Conservation (phyloP, 2,797 vertebrate species). For the Iguana delicatissima region DNA sequence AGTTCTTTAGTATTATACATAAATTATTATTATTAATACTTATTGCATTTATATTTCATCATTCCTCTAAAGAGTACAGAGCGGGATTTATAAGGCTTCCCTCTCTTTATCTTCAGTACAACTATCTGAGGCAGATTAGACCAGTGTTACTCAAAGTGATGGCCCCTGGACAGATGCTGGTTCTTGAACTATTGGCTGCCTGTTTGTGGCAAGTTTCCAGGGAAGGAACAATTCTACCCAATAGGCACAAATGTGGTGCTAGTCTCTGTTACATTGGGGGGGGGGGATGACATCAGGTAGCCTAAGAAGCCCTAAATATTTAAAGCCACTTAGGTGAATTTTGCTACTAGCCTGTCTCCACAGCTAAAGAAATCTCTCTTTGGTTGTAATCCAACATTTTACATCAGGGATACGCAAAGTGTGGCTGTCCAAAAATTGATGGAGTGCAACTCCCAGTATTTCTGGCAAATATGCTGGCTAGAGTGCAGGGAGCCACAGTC, state of each 20-base stretch:
- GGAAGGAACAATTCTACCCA: too few species aligned
- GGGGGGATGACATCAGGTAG: neutral
- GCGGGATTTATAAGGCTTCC: neutral
- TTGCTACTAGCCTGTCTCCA: neutral
- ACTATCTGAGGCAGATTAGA: neutral
- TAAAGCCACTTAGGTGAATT: neutral
- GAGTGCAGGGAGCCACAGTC: too few species aligned
- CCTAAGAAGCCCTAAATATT: neutral
- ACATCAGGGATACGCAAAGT: neutral
- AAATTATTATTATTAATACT: neutral
- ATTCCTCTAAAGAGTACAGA: neutral
- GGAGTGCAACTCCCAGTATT: too few species aligned
- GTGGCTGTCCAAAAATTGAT: neutral
- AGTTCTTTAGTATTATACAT: neutral
- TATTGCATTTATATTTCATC: neutral
- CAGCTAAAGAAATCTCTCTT: neutral
- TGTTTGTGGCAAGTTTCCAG: too few species aligned
- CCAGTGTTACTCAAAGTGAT: too few species aligned
- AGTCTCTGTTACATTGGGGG: neutral
- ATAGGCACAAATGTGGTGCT: too few species aligned
- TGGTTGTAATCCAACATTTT: neutral
- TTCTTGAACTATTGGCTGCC: too few species aligned
- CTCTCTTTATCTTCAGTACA: neutral
- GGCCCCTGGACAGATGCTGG: too few species aligned
- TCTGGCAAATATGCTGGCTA: too few species aligned